phyloP scores from a whole-genome alignment of 2,888 invertebrate species.

The Timema cristinae region DNA sequence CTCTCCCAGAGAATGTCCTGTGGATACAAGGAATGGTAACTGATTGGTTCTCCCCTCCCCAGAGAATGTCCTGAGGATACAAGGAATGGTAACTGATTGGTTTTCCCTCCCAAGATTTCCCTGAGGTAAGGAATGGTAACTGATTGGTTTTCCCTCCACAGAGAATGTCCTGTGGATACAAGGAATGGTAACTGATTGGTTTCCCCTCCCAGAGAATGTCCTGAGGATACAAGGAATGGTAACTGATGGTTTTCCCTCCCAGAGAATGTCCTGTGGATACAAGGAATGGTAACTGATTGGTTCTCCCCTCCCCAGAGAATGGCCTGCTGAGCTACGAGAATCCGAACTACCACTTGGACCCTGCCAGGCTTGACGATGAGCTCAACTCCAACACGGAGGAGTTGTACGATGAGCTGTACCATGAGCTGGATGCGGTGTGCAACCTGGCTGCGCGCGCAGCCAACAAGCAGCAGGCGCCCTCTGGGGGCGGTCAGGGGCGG shows the following conservation, averaged over 20 bases:
- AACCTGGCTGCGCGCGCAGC: slow-evolving; percentile 52
- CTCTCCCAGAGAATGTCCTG: not conserved
- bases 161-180: not conserved
- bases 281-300: too few species aligned
- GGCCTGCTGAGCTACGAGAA: slow-evolving; percentile 88
- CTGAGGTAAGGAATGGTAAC: too few species aligned
- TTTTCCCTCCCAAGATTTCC: too few species aligned
- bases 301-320: slow-evolving; percentile 61
- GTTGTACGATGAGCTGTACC: slow-evolving; percentile 69
- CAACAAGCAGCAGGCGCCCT: slow-evolving; percentile 46
- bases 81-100: too few species aligned
- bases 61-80: not conserved
- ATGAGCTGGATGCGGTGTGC: slow-evolving; percentile 56
- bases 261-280: not conserved
- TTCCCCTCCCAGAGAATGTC: not conserved
- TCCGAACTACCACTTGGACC: slow-evolving; percentile 83
- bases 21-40: not conserved
- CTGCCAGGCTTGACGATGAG: slow-evolving; percentile 71
- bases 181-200: too few species aligned
- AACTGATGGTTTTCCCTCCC: too few species aligned
- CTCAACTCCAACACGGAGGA: slow-evolving; percentile 61
- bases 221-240: not conserved
- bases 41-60: too few species aligned
- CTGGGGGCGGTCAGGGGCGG: slow-evolving; percentile 47
- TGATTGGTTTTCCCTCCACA: too few species aligned